Evolutionary conservation across 1,140 invertebrate species (phyloP).

Genomic region (Triops cancriformis): DNA sequence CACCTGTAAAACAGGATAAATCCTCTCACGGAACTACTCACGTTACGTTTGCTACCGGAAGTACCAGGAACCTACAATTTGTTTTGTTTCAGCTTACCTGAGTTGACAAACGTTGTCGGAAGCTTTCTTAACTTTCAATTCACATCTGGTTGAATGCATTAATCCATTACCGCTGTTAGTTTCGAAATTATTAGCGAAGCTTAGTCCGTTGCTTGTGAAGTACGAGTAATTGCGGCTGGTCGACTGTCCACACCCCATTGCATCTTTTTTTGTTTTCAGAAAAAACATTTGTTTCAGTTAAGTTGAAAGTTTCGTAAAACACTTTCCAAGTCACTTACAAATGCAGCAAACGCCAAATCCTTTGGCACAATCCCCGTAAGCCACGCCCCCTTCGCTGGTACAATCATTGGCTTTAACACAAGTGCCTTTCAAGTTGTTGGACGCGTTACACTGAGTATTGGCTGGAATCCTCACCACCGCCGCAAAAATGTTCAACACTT

Average conservation of each 20-base stretch:
- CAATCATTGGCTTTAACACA: conserved; percentile 61
- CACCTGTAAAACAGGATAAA: too few relatives aligned
- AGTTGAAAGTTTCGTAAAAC: background rate
- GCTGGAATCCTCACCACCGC: background rate
- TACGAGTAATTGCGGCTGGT: conserved; percentile 70
- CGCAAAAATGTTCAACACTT: background rate
- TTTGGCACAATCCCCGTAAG: conserved; percentile 65
- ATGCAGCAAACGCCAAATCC: conserved; percentile 66
- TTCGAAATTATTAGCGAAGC: conserved; percentile 63
- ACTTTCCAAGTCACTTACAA: conserved; percentile 46
- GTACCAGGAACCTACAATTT: too few relatives aligned
- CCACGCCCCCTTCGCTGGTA: conserved; percentile 51
- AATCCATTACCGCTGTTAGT: background rate
- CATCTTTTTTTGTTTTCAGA: conserved; percentile 57
- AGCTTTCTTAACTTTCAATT: conserved; percentile 65
- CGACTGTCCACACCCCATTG: conserved; percentile 55
- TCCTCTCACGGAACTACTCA: too few relatives aligned
- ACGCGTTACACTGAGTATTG: background rate
- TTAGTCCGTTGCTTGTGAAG: conserved; percentile 58
- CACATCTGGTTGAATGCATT: conserved; percentile 44
- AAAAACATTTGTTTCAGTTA: conserved; percentile 17
- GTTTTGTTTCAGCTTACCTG: conserved; percentile 44
- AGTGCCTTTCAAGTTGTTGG: conserved; percentile 49
- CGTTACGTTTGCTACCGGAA: too few relatives aligned
- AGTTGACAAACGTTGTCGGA: conserved; percentile 70